Evolutionary conservation across 2,888 invertebrate species (phyloP).

Genomic region (Rhodophaea formosa): DNA sequence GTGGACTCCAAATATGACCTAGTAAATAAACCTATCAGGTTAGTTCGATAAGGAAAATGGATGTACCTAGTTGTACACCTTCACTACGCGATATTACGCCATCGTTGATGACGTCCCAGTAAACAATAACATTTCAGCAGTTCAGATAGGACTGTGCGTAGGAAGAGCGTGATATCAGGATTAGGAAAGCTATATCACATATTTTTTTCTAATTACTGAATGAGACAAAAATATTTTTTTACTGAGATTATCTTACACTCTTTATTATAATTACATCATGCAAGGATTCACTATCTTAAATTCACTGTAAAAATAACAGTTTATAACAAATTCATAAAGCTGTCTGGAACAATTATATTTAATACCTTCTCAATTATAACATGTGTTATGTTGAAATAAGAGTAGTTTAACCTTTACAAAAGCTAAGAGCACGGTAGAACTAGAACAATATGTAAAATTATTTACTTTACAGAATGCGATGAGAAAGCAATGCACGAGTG

Average conservation of each 20-base stretch:
- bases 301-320: no score
- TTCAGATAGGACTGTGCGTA: slow-evolving; percentile 2
- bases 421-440: not conserved
- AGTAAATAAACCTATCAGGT: slow-evolving; percentile 15
- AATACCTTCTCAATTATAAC: no score
- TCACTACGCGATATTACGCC: not conserved
- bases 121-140: slow-evolving; percentile 22
- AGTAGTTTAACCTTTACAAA: no score
- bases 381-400: no score
- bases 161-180: not conserved
- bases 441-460: not conserved
- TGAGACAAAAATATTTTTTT: no score
- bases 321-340: no score
- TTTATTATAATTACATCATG: no score
- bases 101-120: slow-evolving; percentile 33
- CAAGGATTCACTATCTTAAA: no score
- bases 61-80: not conserved
- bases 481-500: slow-evolving; percentile 10
- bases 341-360: no score
- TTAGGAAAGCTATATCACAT: not conserved
- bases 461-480: not conserved
- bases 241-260: no score
- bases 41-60: not conserved
- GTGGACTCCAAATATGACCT: slow-evolving; percentile 23
- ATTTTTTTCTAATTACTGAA: no score